phyloP scores from a whole-genome alignment of 2,888 invertebrate species.

The Agrotis puta region DNA sequence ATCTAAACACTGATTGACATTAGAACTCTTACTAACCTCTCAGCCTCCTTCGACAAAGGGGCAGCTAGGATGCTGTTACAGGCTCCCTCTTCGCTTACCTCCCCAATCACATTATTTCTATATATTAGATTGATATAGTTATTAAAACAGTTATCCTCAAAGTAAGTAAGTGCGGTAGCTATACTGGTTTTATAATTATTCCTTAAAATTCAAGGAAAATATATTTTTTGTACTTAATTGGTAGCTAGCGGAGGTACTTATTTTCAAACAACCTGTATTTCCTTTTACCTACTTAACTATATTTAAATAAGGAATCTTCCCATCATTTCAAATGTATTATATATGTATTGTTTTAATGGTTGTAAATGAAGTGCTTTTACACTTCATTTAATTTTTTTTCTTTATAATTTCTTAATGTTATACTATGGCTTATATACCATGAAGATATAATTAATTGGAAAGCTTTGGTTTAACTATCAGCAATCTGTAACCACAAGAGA shows the following conservation, averaged over 20 bases:
- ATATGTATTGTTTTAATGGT: neutral
- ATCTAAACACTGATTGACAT: too few species aligned
- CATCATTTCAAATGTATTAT: conserved; percentile 1
- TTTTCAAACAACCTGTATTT: conserved; percentile 1
- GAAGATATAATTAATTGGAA: neutral
- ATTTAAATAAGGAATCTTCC: conserved; percentile 14
- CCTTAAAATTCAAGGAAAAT: neutral
- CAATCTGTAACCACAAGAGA: too few species aligned
- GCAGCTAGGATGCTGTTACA: too few species aligned
- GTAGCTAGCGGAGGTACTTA: neutral
- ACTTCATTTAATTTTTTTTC: too few species aligned
- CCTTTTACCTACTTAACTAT: neutral
- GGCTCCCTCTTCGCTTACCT: too few species aligned
- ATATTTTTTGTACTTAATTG: neutral
- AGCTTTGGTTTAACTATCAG: neutral
- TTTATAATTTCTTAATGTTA: neutral
- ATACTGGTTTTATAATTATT: conserved; percentile 13
- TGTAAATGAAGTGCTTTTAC: too few species aligned
- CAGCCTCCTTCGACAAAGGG: too few species aligned
- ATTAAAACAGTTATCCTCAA: conserved; percentile 22
- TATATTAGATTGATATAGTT: neutral
- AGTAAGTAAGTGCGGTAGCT: neutral
- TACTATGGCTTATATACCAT: neutral
- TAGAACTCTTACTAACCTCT: too few species aligned
- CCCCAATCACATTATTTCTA: too few species aligned